Conservation (phyloP, 2,888 invertebrate species). For the Cheilosia scutellata region DNA sequence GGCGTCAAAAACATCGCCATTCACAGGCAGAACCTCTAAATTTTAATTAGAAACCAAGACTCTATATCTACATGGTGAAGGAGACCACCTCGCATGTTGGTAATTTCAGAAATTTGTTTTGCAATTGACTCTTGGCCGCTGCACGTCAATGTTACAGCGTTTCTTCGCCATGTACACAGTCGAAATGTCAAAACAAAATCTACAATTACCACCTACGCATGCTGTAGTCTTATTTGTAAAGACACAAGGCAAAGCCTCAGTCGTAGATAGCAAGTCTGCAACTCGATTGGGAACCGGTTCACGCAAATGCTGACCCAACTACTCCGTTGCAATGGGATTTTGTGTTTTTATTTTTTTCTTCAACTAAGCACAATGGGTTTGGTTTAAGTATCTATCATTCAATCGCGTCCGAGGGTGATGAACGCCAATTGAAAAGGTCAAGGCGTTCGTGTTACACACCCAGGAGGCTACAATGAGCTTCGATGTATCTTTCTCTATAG, state of each 20-base stretch:
- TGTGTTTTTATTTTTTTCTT: background rate
- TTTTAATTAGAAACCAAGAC: slow-evolving; percentile 45
- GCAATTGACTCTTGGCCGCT: slow-evolving; percentile 61
- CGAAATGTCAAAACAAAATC: slow-evolving; percentile 52
- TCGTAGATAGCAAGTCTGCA: slow-evolving; percentile 45
- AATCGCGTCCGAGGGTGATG: slow-evolving; percentile 65
- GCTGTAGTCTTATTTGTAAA: slow-evolving; percentile 62
- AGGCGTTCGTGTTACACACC: slow-evolving; percentile 60
- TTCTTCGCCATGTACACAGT: slow-evolving; percentile 43
- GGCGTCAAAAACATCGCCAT: slow-evolving; percentile 39
- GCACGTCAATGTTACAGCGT: slow-evolving; percentile 43
- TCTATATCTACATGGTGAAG: background rate
- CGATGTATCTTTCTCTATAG: slow-evolving; percentile 19
- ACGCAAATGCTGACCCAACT: slow-evolving; percentile 45
- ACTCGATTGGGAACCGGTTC: slow-evolving; percentile 59
- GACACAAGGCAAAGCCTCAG: slow-evolving; percentile 39
- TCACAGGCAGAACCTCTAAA: slow-evolving; percentile 4
- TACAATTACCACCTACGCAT: slow-evolving; percentile 72
- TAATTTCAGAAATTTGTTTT: slow-evolving; percentile 53
- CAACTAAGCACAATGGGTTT: slow-evolving; percentile 20
- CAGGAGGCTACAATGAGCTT: slow-evolving; percentile 34
- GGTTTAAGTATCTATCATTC: slow-evolving; percentile 59
- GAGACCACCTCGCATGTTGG: slow-evolving; percentile 34
- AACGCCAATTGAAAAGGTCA: slow-evolving; percentile 72
- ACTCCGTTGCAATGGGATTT: slow-evolving; percentile 58